Evolutionary conservation across 1,140 invertebrate genomes (phyloP), one percentile per base, ranked within the genome.

Genomic region (Batillaria attramentaria): DNA sequence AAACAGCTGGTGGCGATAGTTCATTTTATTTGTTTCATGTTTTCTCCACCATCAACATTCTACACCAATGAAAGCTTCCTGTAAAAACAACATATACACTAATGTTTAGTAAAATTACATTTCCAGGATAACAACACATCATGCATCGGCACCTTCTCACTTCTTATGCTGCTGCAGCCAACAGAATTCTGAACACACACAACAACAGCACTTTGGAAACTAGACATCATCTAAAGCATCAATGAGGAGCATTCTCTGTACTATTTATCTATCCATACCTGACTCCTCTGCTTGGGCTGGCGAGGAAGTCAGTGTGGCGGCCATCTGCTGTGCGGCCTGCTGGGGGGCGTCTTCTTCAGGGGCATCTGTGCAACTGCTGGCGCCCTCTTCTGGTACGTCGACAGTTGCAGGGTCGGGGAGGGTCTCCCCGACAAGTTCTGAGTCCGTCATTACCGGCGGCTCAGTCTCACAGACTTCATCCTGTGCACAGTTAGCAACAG

Each of bases 341-440:
- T 46, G n/a, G 39, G 68, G 68, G 68, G 68, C 8, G 68, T 42
- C n/a, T 10, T 70, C 68, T 39, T 43, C 68, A 70, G 68, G 68
- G 68, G 68, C 68, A 70, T 39, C 39, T 43, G n/a, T n/a, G 41
- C 68, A 70, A 70, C 68, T 70, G 68, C 68, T 31, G 3, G 5
- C 68, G 33, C n/a, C 68, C 43, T 70, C 68, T 20, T 6, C n/a
- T 31, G 68, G 33, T 46, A 31, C 68, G 28, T 24, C 20, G 28
- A 42, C 68, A 70, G 68, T 46, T 70, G 68, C 68, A 31, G 68
- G 28, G 24, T 46, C 41, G 68, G 68, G 68, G 68, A 70, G 68
- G 50, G 68, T n/a, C 68, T 70, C 68, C 68, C 68, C 68, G 43
- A 46, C 24, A 28, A 42, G 62, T 33, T 18, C 37, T 46, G 35